Base-by-base conservation (phyloP, 1,140 invertebrate species). In the Maconellicoccus hirsutus region DNA sequence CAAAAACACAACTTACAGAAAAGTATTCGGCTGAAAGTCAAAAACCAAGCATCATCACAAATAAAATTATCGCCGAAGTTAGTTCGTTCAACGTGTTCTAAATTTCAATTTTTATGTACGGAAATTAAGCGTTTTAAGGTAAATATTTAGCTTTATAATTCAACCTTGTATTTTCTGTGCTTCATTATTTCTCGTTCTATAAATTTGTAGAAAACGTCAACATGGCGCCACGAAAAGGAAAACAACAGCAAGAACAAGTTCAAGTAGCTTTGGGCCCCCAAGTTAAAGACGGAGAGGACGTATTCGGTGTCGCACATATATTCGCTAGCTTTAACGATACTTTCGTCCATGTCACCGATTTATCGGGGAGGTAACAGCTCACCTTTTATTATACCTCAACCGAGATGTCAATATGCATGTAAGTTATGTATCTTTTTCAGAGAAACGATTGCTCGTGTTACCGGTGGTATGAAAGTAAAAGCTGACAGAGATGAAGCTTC, bases 391-490 rank as follows among this genome's bases (percentile, higher is more conserved):
- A 22, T n/a, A 23, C 26, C 10, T 25, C 8, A n/a, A 23, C 22
- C 12, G 14, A 16, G 3, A 69, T 16, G 23, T n/a, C n/a, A 69
- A 21, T 63, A 63, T 8, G 39, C n/a, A 10, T 42, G 39, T 10
- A 42, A 42, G 8, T 42, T 42, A 10, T 52, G 73, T 70, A 63
- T 74, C 74, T 73, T n/a, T 78, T 77, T n/a, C 74, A 90, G 94
- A 77, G 96, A 99, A 91, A 99, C 97, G 1, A 98, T 99, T 78
- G 92, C 93, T 72, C 86, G 96, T 78, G 92, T 99, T 33, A 99
- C 98, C 77, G 98, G 98, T 80, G 98, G 98, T 72, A 99, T 99
- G 98, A 99, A 99, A 84, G 98, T 99, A 0, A 99, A 99, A 82
- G 97, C 97, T 77, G 98, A 99, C 84, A 88, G 98, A 85, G 98